Conservation (phyloP, 2,888 invertebrate species). For the Heteromyza rotundicornis region DNA sequence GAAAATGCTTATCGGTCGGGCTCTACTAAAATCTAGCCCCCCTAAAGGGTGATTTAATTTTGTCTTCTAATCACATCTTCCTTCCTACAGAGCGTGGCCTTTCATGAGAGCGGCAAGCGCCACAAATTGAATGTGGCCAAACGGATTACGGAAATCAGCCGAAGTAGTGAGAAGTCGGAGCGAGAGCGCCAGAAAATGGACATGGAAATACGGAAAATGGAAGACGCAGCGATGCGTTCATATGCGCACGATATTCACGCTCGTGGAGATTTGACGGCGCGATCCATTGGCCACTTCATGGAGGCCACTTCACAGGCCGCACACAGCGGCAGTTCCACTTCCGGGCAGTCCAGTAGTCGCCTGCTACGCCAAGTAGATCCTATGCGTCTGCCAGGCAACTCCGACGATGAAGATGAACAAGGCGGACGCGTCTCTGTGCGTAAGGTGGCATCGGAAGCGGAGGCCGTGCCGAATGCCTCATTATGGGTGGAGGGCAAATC, state of each 20-base stretch:
- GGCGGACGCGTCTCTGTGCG: constrained; percentile 42
- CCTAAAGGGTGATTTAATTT: neutral
- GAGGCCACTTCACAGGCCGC: constrained; percentile 66
- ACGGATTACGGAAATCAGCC: constrained; percentile 82
- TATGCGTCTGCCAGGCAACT: constrained; percentile 54
- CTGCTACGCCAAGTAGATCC: constrained; percentile 54
- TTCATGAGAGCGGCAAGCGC: constrained; percentile 91
- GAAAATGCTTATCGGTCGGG: too few species aligned
- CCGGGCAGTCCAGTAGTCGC: constrained; percentile 29
- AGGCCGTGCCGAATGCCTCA: constrained; percentile 56
- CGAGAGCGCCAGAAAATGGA: constrained; percentile 80
- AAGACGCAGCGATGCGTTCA: constrained; percentile 86
- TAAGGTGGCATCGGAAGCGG: constrained; percentile 48
- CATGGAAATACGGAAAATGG: constrained; percentile 84
- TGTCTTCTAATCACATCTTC: neutral
- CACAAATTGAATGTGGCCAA: constrained; percentile 92
- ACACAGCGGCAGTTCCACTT: constrained; percentile 64
- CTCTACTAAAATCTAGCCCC: constrained; percentile 46
- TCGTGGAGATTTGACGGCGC: constrained; percentile 58
- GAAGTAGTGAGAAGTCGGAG: constrained; percentile 80
- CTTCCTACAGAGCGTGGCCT: constrained; percentile 79
- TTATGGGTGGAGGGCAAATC: constrained; percentile 81
- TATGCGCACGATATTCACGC: constrained; percentile 80
- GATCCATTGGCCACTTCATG: constrained; percentile 51
- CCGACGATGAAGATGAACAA: constrained; percentile 50